Base-by-base conservation (phyloP, 2,797 vertebrate genomes). In the Hyperoplus immaculatus region DNA sequence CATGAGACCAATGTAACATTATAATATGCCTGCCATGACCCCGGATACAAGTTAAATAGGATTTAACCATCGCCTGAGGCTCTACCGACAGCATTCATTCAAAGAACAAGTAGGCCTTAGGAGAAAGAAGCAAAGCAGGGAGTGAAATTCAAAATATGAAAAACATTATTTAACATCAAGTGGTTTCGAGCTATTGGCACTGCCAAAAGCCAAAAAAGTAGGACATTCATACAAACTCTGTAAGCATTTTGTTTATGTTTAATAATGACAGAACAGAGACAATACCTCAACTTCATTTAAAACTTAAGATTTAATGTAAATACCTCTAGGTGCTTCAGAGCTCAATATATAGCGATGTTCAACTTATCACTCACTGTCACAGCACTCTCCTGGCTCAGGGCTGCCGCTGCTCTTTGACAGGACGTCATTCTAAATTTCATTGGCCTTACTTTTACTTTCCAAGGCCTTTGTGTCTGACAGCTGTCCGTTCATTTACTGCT, bases 401-500 rank as follows among this genome's bases (percentile, higher is more conserved):
- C 77, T 77, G 75, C 54, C 9, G 8, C 62, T 18, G 63, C 68
- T 81, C 73, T 77, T 12, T 83, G 88, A 87, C 75, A 70, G 69
- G 69, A 78, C 29, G 46, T 87, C 78, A 61, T 54, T 79, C 68
- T 72, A 73, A 75, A 88, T 84, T 88, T 77, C 72, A 71, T 13
- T 78, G 82, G 84, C 87, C 84, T 90, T 51, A 54, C 72, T 68
- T 84, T 61, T 75, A 56, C 70, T 83, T 83, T 78, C 79, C 82
- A 76, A 75, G 75, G 89, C 79, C 64, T 53, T 7, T 0, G 53
- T 67, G 29, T 63, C 72, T 86, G 79, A 80, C 87, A 84, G 79
- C 79, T 77, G 88, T 76, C 87, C 47, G 2, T 85, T 85, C 81
- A 90, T 91, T 87, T 86, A 82, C 58, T 63, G 72, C 75, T 71